These are phyloP conservation scores for Drosophila cognata DNA, from an alignment of 2,888 invertebrate genomes.

Conservation along the genomic window DNA sequence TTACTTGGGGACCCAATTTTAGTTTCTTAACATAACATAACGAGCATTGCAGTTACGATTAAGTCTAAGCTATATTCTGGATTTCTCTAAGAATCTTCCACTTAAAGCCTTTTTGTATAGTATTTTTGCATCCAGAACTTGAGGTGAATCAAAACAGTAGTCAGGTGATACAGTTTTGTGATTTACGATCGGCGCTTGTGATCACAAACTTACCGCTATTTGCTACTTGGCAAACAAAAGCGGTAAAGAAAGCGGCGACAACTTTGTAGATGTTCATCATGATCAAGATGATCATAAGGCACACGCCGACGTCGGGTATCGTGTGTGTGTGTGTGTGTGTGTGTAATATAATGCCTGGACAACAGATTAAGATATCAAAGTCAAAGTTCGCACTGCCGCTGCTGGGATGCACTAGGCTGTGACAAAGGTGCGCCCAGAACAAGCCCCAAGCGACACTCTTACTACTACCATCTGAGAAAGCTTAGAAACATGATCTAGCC, in stretches of 20 bases:
- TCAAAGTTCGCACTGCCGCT: slow-evolving; percentile 71
- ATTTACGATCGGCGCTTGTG: slow-evolving; percentile 65
- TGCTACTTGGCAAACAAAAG: slow-evolving; percentile 67
- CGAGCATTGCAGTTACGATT: neutral
- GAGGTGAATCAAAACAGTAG: slow-evolving; percentile 52
- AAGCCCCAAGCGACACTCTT: slow-evolving; percentile 62
- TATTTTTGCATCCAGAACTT: slow-evolving; percentile 4
- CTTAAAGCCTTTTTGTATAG: neutral
- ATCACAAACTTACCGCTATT: slow-evolving; percentile 73
- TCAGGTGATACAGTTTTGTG: slow-evolving; percentile 39
- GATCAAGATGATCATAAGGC: slow-evolving; percentile 63
- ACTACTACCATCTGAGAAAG: slow-evolving; percentile 43
- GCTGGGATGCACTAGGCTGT: slow-evolving; percentile 66
- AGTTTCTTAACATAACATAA: neutral
- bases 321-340: slow-evolving; percentile 6
- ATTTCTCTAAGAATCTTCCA: neutral
- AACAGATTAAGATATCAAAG: slow-evolving; percentile 81
- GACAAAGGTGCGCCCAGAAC: slow-evolving; percentile 63
- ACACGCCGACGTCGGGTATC: slow-evolving; percentile 62
- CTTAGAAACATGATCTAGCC: slow-evolving; percentile 67
- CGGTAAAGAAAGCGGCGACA: slow-evolving; percentile 63
- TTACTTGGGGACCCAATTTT: neutral
- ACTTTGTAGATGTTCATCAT: slow-evolving; percentile 54
- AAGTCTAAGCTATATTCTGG: neutral
- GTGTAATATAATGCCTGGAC: slow-evolving; percentile 70